Evolutionary conservation across 2,888 invertebrate species (phyloP), one percentile per base, ranked within the genome.

Genomic region (Xanthia togata): DNA sequence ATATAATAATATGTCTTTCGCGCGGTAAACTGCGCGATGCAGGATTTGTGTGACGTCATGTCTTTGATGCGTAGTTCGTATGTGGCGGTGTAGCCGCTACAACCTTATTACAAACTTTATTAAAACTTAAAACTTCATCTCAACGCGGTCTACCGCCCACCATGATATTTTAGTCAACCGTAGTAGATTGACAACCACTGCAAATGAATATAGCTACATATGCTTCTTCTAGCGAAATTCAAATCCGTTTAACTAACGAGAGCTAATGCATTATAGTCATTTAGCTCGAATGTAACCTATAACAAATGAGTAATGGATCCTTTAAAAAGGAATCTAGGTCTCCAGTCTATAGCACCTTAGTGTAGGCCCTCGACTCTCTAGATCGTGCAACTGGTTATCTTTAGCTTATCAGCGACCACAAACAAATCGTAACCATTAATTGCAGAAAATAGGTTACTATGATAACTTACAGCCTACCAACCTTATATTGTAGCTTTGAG

Each of bases 371-470:
- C 60, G 50, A 67, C 80, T 84, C 81, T 79, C 74, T 50, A 84
- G 50, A 67, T 70, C 81, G 81, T 84, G 81, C 75, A 41, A 53
- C 20, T 20, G 63, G 69, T 84, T 84, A 82, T 82, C 84, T 71
- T 35, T 55, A 12, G 59, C 74, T 80, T 84, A 81, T 84, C 85
- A 84, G 73, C 35, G 35, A 73, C 62, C 62, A 84, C 84, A 84
- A 84, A 81, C 73, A 81, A 81, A 84, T 84, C 47, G 76, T 65
- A 70, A 70, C 64, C 81, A 81, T 81, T 83, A 76, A 78, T 81
- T 74, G 70, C 68, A 75, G 57, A 75, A 76, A 79, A 79, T 78
- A 75, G 78, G 80, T 83, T 68, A 74, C 68, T 60, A 20, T 62
- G 64, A 64, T 79, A 73, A 71, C 60, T 67, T 79, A 59, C 67